Percentiles rank a stretch among this genome's conserved stretches.
phyloP scores from a whole-genome alignment of 2,888 invertebrate genomes.

The Drosophila testacea region DNA sequence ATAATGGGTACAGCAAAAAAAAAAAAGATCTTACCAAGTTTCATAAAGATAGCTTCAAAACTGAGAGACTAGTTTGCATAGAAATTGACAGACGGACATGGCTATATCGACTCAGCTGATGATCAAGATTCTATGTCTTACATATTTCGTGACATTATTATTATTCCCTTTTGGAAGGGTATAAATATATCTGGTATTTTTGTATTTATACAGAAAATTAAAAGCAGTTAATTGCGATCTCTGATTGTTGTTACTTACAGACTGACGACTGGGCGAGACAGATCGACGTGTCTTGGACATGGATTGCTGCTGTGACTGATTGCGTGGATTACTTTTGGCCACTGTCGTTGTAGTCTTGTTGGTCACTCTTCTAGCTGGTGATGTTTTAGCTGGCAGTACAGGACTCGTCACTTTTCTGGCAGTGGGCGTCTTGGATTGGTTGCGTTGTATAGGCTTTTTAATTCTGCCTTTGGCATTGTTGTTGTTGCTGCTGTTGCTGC shows the following conservation, averaged over 20 bases:
- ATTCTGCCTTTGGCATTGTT: conserved; percentile 24
- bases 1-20: too few species aligned
- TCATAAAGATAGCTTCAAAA: too few species aligned
- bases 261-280: conserved; percentile 43
- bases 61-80: too few species aligned
- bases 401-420: conserved; percentile 2
- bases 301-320: conserved; percentile 7
- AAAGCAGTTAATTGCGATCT: too few species aligned
- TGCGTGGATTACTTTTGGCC: neutral
- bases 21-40: too few species aligned
- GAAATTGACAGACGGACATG: too few species aligned
- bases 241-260: conserved; percentile 35
- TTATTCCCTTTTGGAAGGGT: too few species aligned
- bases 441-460: conserved; percentile 22
- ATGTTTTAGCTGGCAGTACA: conserved; percentile 7
- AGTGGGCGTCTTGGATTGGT: neutral
- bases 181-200: too few species aligned
- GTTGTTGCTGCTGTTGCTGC: conserved; percentile 36
- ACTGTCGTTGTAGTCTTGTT: conserved; percentile 9
- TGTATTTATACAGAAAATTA: too few species aligned
- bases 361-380: neutral
- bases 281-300: conserved; percentile 28
- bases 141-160: too few species aligned
- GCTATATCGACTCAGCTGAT: too few species aligned
- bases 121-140: too few species aligned